phyloP scores from a whole-genome alignment of 2,888 invertebrate species.

The Meloe dianella region DNA sequence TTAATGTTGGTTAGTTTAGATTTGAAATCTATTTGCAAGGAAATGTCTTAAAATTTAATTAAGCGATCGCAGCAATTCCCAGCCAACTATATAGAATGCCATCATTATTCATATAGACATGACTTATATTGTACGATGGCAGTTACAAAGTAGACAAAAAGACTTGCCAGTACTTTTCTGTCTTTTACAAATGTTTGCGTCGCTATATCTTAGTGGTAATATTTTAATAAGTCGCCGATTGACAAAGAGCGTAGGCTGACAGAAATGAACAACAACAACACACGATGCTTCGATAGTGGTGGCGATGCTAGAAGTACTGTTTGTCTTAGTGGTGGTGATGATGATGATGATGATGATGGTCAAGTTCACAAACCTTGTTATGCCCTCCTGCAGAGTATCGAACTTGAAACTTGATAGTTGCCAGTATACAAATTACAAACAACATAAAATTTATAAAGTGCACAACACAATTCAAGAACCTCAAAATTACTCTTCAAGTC shows the following conservation, averaged over 20 bases:
- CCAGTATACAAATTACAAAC: slow-evolving; percentile 7
- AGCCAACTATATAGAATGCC: background rate
- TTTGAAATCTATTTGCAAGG: background rate
- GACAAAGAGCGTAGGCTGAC: slow-evolving; percentile 38
- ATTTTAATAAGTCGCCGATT: slow-evolving; percentile 42
- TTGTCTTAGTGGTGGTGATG: background rate
- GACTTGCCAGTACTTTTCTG: background rate
- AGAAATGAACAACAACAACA: slow-evolving; percentile 35
- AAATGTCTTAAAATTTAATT: slow-evolving; percentile 8
- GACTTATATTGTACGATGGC: slow-evolving; percentile 1
- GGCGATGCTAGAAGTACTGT: background rate
- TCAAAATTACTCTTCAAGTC: background rate
- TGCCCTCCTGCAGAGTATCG: slow-evolving; percentile 3
- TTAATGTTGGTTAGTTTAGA: background rate
- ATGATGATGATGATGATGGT: background rate
- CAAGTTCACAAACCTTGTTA: slow-evolving; percentile 5
- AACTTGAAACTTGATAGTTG: slow-evolving; percentile 8
- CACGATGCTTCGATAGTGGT: slow-evolving; percentile 17
- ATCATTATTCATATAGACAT: slow-evolving; percentile 5
- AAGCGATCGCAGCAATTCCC: background rate
- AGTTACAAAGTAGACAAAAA: slow-evolving; percentile 6
- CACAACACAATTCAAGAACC: background rate
- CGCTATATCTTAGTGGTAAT: slow-evolving; percentile 37
- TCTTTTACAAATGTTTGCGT: slow-evolving; percentile 33
- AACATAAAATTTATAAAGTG: background rate